Evolutionary conservation across 2,797 vertebrate species (phyloP), one percentile per base, ranked within the genome.

Genomic region (Sebastes vulpes): DNA sequence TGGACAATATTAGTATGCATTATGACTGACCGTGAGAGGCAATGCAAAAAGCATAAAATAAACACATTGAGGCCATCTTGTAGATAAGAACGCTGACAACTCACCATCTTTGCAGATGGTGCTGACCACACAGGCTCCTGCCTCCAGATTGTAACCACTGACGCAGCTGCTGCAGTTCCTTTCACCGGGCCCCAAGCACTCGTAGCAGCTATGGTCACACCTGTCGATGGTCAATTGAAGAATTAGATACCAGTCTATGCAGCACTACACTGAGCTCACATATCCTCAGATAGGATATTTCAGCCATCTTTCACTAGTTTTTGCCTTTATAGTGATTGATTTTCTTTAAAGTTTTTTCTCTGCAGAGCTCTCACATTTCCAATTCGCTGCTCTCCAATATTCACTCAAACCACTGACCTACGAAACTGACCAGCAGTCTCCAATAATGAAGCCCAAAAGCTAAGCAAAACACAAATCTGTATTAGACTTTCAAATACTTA

Each of bases 21-120:
- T 26, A 14, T 14, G 2, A 58, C 25, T n/a, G 23, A 50, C 10
- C 9, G n/a, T 14, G 26, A 54, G 38, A 63, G 4, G 48, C 54
- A 67, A 52, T 26, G 71, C 53, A 60, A 60, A 6, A 67, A 16
- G 71, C 23, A 63, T 35, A 9, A 75, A 79, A 65, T 52, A 58
- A 68, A 72, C 60, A 64, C 56, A 73, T 16, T 16, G 31, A 38
- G 32, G 53, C 7, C 9, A 56, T 38, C 3, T 18, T 31, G 59
- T 3, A 81, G 78, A 81, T 76, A 52, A 87, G 79, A 91, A 82
- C 83, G 79, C 73, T 88, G 88, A 89, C 74, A 65, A 92, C 98
- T 99, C 96, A 99, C 98, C 98, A 97, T 99, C 98, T 96, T 99
- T 99, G 96, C 98, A 99, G 91, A 99, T 97, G 68, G 98, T 98